phyloP scores from a whole-genome alignment of 2,113 vertebrate genomes.

The Dipodomys merriami region DNA sequence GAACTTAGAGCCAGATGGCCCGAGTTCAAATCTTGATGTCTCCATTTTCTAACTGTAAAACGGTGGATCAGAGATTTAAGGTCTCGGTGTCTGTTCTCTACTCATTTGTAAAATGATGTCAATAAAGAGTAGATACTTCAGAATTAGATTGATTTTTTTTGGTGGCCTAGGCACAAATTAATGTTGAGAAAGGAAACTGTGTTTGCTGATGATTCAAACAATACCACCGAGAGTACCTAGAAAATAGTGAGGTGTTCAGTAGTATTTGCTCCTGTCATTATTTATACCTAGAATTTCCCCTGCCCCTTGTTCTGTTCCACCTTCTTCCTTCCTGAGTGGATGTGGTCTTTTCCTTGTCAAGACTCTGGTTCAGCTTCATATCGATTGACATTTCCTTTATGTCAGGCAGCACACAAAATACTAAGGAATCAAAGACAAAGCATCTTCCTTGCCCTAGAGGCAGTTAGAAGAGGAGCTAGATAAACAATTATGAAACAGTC shows the following conservation, averaged over 20 bases:
- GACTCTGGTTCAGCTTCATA: neutral
- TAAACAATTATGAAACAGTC: neutral
- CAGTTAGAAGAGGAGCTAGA: neutral
- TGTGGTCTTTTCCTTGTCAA: neutral
- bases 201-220: conserved; percentile 1
- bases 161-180: neutral
- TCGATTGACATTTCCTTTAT: neutral
- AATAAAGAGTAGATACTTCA: neutral
- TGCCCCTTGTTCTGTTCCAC: rapidly evolving
- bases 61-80: neutral
- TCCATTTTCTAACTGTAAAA: neutral
- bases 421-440: conserved; percentile 22
- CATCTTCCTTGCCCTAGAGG: neutral
- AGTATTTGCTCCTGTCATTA: neutral
- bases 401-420: conserved; percentile 13
- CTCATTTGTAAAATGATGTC: neutral
- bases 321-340: neutral
- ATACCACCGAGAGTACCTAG: neutral
- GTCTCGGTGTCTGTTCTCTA: neutral
- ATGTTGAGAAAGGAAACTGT: neutral
- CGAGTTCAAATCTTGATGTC: neutral
- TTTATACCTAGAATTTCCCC: neutral
- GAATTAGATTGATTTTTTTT: neutral
- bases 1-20: neutral
- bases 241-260: neutral